A percentile compares a stretch with the other conserved stretches of the same genome.
These are phyloP conservation scores for Lycodopsis pacificus DNA, from an alignment of 2,797 vertebrate species.

Conservation along the genomic window DNA sequence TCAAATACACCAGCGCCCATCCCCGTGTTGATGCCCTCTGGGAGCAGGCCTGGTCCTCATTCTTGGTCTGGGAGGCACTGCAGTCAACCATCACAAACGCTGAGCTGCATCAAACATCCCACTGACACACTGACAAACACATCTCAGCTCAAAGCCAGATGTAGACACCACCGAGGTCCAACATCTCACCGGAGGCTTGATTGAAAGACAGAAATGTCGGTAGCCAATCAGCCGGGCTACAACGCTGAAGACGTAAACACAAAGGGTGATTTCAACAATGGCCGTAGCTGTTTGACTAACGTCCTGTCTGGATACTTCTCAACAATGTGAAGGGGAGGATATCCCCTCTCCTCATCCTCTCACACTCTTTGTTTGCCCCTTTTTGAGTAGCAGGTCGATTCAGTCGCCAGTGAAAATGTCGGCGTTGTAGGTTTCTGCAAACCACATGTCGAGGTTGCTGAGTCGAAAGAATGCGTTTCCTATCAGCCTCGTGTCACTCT, in stretches of 20 bases:
- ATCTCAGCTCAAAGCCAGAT: constrained; percentile 42
- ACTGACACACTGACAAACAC: constrained; percentile 62
- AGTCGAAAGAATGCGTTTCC: not conserved
- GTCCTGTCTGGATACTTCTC: constrained; percentile 42
- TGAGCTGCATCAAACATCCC: constrained; percentile 59
- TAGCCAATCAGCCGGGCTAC: constrained; percentile 34
- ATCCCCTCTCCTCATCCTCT: constrained; percentile 35
- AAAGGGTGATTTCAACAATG: constrained; percentile 31
- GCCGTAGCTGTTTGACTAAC: constrained; percentile 32
- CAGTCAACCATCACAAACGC: constrained; percentile 75
- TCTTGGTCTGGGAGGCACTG: constrained; percentile 53
- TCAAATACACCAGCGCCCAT: constrained; percentile 17
- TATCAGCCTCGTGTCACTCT: too few relatives aligned
- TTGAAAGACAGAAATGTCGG: not conserved
- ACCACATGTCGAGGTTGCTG: not conserved
- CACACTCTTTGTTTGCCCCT: constrained; percentile 11
- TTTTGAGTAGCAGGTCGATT: not conserved
- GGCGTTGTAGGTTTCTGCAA: not conserved
- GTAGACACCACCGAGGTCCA: constrained; percentile 15
- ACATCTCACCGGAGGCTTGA: constrained; percentile 6
- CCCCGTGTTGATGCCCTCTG: constrained; percentile 22
- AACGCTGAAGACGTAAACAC: not conserved
- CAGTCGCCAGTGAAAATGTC: not conserved
- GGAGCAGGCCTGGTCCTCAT: constrained; percentile 54
- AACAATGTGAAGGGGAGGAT: constrained; percentile 41